Evolutionary conservation across 2,888 invertebrate species (phyloP).

Genomic region (Callyntrura sp.): DNA sequence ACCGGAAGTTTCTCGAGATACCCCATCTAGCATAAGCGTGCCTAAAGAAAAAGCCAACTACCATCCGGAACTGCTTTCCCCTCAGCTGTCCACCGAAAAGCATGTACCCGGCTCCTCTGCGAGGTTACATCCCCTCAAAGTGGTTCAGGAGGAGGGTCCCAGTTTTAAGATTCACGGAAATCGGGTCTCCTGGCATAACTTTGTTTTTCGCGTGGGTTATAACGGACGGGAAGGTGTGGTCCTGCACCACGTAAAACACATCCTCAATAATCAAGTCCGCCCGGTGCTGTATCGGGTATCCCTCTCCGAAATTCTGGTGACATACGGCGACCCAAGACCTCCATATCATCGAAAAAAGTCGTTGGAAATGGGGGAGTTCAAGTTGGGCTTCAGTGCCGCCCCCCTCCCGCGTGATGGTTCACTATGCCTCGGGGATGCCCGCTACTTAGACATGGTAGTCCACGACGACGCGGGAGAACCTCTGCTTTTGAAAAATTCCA

Average conservation of each 20-base stretch:
- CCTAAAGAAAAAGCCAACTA: constrained; percentile 11
- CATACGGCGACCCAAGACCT: constrained; percentile 65
- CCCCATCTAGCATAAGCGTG: not conserved
- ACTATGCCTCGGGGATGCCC: constrained; percentile 39
- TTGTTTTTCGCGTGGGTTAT: constrained; percentile 68
- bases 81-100: not conserved
- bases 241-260: constrained; percentile 67
- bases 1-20: not conserved
- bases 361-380: constrained; percentile 35
- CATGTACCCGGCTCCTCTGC: not conserved
- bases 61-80: not conserved
- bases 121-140: not conserved
- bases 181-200: constrained; percentile 75
- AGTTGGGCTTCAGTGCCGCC: constrained; percentile 10
- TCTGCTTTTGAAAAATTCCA: not conserved
- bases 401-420: not conserved
- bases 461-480: constrained; percentile 50
- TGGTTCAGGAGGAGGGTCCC: constrained; percentile 34
- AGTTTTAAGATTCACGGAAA: constrained; percentile 69
- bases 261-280: constrained; percentile 52
- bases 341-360: constrained; percentile 57
- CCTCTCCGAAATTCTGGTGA: constrained; percentile 65
- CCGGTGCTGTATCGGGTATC: constrained; percentile 73
- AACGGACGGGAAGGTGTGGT: constrained; percentile 73
- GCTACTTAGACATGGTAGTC: constrained; percentile 29